Conservation (phyloP, 2,113 vertebrate genomes). For the Rana temporaria region DNA sequence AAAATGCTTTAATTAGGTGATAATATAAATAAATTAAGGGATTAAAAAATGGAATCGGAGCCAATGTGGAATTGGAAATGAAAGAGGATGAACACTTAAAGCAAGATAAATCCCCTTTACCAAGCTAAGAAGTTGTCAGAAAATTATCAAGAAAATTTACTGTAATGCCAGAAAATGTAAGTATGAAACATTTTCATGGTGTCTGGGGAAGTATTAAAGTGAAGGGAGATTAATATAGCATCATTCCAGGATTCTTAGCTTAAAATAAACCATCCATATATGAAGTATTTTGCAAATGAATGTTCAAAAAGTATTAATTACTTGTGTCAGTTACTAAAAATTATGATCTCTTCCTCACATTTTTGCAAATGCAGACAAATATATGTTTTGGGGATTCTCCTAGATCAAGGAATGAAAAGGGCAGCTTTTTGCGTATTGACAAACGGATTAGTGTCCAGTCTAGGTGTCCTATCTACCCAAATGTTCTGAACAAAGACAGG, state of each 20-base stretch:
- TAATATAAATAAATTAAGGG: conserved; percentile 20
- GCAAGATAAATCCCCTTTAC: conserved; percentile 29
- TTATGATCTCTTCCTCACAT: background rate
- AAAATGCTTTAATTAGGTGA: conserved; percentile 41
- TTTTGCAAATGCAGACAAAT: no score
- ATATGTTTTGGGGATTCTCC: no score
- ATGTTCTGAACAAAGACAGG: no score
- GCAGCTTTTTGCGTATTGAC: no score
- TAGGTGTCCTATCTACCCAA: no score
- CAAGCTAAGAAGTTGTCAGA: conserved; percentile 18
- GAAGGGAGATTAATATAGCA: conserved; percentile 14
- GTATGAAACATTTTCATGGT: conserved; percentile 16
- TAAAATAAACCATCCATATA: conserved; percentile 18
- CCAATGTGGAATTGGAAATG: conserved; percentile 23
- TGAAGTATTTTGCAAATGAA: background rate
- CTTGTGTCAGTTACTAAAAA: background rate
- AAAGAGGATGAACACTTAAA: conserved; percentile 27
- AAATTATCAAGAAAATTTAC: conserved; percentile 7
- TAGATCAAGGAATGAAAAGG: no score
- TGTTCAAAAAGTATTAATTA: background rate
- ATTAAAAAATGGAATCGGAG: conserved; percentile 37
- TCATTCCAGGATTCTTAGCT: conserved; percentile 8
- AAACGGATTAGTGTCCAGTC: no score
- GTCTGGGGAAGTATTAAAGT: conserved; percentile 14
- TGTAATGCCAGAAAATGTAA: conserved; percentile 13